Percentiles rank a stretch among this genome's conserved stretches.
phyloP scores from a whole-genome alignment of 1,140 invertebrate genomes.

The Eubasilissa regina region DNA sequence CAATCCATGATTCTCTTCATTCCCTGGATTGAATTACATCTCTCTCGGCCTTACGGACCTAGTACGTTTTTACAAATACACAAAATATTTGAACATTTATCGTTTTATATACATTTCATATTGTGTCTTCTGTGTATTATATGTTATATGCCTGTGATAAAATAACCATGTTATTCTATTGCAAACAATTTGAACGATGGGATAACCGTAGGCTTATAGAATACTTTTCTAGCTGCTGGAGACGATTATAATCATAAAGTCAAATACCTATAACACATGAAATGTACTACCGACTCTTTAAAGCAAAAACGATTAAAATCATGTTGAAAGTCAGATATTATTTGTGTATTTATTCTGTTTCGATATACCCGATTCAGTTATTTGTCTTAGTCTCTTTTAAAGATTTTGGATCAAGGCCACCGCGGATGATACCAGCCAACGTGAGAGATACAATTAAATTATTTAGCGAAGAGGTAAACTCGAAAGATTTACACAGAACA shows the following conservation, averaged over 20 bases:
- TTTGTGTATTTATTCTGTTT: conserved; percentile 3
- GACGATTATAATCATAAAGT: no score
- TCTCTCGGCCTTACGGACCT: no score
- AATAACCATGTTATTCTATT: background rate
- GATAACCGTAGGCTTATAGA: background rate
- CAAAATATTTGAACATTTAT: no score
- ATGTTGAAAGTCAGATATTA: background rate
- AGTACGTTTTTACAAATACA: no score
- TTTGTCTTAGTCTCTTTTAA: conserved; percentile 25
- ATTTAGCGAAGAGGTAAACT: background rate
- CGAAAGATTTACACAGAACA: conserved; percentile 1
- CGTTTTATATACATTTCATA: no score
- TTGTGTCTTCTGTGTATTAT: no score
- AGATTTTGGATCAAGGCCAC: conserved; percentile 29
- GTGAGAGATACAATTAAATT: conserved; percentile 2
- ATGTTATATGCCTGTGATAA: no score
- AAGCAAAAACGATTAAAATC: background rate
- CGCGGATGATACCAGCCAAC: background rate
- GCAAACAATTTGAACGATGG: background rate
- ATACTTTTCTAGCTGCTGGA: no score
- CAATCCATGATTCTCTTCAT: no score
- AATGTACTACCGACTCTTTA: background rate
- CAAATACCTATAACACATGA: background rate
- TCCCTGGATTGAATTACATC: no score
- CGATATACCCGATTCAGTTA: conserved; percentile 14